phyloP scores from a whole-genome alignment of 2,888 invertebrate species.

The Pherbina coryleti region DNA sequence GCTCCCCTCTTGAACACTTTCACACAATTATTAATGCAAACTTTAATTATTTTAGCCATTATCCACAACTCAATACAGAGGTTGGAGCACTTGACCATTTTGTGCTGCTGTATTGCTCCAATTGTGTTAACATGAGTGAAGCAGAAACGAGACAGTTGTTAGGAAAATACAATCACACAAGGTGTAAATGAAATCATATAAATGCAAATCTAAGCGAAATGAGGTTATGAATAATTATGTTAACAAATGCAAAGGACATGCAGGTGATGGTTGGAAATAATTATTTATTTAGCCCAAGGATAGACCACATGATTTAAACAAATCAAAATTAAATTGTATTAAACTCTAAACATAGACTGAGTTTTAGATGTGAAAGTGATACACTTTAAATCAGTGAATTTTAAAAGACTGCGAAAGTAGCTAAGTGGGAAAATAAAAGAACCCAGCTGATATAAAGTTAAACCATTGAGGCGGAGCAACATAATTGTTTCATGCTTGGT shows the following conservation, averaged over 20 bases:
- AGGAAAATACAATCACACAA: neutral
- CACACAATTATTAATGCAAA: constrained; percentile 32
- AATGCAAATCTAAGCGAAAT: neutral
- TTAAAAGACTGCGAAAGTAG: neutral
- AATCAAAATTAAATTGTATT: neutral
- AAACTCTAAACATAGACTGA: neutral
- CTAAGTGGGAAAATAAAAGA: neutral
- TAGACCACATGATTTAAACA: neutral
- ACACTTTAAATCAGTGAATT: neutral
- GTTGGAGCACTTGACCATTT: neutral
- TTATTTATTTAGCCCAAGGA: neutral
- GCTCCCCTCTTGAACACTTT: neutral
- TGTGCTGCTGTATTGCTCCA: neutral
- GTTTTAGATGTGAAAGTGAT: neutral
- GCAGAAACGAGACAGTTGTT: neutral
- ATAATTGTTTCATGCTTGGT: constrained; percentile 31
- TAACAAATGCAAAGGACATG: neutral
- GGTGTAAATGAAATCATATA: neutral
- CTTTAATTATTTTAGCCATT: constrained; percentile 35
- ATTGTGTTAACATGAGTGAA: neutral
- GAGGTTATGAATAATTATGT: neutral
- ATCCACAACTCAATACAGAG: neutral
- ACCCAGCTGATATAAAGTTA: neutral
- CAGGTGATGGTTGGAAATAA: neutral
- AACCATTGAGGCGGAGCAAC: constrained; percentile 31